Evolutionary conservation across 2,888 invertebrate genomes (phyloP).

Genomic region (Noctua janthe): DNA sequence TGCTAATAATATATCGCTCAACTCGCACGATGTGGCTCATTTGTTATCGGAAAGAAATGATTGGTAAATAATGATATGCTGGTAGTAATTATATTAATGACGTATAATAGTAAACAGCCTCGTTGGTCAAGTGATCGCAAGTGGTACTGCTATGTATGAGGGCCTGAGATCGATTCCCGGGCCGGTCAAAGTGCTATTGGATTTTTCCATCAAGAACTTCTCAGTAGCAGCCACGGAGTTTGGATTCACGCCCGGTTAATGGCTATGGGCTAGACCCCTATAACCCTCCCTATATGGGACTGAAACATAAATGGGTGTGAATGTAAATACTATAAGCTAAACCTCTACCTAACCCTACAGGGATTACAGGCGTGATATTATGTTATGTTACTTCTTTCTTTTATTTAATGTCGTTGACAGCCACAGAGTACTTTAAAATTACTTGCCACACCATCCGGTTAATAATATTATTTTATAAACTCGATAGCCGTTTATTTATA

Average conservation of each 20-base stretch:
- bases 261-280: too few relatives aligned
- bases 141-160: background rate
- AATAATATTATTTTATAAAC: too few relatives aligned
- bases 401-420: too few relatives aligned
- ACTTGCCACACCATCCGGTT: too few relatives aligned
- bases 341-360: too few relatives aligned
- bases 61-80: background rate
- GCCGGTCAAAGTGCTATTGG: background rate
- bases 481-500: too few relatives aligned
- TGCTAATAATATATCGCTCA: slow-evolving; percentile 26
- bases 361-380: background rate
- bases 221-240: background rate
- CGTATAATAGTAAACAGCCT: background rate
- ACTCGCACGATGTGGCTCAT: slow-evolving; percentile 13
- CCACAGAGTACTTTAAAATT: too few relatives aligned
- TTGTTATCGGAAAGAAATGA: slow-evolving; percentile 6
- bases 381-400: too few relatives aligned
- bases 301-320: too few relatives aligned
- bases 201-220: background rate
- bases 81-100: background rate
- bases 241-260: background rate
- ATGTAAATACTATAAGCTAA: too few relatives aligned
- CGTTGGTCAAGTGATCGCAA: background rate
- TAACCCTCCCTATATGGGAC: background rate
- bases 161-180: background rate